Evolutionary conservation across 2,113 vertebrate species (phyloP).

Genomic region (Orycteropus afer): DNA sequence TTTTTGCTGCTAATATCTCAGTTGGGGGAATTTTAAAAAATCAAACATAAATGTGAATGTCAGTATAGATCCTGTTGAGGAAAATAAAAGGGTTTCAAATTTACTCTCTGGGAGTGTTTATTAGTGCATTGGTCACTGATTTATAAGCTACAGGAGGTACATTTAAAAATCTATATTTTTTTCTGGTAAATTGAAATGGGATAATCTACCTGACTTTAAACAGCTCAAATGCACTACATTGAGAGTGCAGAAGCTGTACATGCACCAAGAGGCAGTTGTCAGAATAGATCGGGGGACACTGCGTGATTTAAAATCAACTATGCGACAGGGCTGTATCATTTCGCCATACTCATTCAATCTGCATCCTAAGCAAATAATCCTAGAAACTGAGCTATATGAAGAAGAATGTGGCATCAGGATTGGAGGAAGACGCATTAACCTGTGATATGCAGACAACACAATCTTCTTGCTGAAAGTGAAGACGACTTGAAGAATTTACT

Average conservation of each 20-base stretch:
- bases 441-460: too few relatives aligned
- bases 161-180: conserved; percentile 31
- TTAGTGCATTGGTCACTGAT: not conserved
- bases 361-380: too few relatives aligned
- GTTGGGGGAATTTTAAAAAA: not conserved
- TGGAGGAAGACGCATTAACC: too few relatives aligned
- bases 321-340: too few relatives aligned
- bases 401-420: too few relatives aligned
- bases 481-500: too few relatives aligned
- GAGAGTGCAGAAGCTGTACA: not conserved
- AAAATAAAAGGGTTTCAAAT: not conserved
- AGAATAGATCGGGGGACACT: too few relatives aligned
- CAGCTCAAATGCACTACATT: not conserved
- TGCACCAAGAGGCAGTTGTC: too few relatives aligned
- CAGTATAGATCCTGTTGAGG: not conserved
- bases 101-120: not conserved
- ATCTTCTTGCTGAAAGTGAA: too few relatives aligned
- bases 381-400: too few relatives aligned
- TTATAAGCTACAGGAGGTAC: not conserved
- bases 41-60: not conserved
- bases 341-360: too few relatives aligned
- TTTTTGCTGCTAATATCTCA: conserved; percentile 17
- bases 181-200: not conserved
- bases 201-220: not conserved
- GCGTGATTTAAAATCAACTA: too few relatives aligned